phyloP scores from a whole-genome alignment of 2,797 vertebrate genomes.

The Clarias laeviceps region DNA sequence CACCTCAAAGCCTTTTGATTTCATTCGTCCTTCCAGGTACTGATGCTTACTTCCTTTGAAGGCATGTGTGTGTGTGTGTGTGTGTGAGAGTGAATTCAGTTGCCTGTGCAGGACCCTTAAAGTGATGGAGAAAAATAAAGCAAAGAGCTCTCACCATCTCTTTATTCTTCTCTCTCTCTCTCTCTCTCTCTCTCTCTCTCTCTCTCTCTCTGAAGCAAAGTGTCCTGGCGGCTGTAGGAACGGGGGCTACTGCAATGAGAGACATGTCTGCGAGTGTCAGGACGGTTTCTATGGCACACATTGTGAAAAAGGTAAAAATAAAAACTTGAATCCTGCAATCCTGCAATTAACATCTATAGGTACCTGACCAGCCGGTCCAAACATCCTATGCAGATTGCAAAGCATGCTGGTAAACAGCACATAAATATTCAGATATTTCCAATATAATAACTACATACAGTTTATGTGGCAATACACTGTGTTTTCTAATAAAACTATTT shows the following conservation, averaged over 20 bases:
- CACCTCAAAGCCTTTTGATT: constrained; percentile 41
- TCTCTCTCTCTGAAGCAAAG: constrained; percentile 74
- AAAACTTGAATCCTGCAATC: neutral
- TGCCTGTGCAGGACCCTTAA: constrained; percentile 47
- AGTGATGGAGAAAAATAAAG: constrained; percentile 43
- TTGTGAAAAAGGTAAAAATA: constrained; percentile 85
- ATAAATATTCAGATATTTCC: constrained; percentile 37
- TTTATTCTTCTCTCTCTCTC: constrained; percentile 34
- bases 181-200: constrained; percentile 56
- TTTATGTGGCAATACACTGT: constrained; percentile 52
- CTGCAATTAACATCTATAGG: neutral
- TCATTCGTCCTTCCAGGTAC: constrained; percentile 15
- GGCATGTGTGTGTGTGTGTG: constrained; percentile 27
- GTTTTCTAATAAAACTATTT: constrained; percentile 43
- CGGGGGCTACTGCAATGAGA: constrained; percentile 83
- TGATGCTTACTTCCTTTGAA: constrained; percentile 40
- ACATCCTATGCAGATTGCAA: constrained; percentile 51
- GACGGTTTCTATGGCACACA: constrained; percentile 87
- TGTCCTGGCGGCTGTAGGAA: constrained; percentile 89
- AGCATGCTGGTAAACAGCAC: constrained; percentile 24
- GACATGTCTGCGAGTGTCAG: constrained; percentile 84
- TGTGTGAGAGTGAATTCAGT: constrained; percentile 27
- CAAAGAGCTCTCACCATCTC: constrained; percentile 34
- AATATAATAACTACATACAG: constrained; percentile 42
- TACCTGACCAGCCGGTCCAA: neutral